Percentiles rank a stretch among this genome's conserved stretches.
phyloP scores from a whole-genome alignment of 2,113 vertebrate species.

The Eulemur rufifrons region DNA sequence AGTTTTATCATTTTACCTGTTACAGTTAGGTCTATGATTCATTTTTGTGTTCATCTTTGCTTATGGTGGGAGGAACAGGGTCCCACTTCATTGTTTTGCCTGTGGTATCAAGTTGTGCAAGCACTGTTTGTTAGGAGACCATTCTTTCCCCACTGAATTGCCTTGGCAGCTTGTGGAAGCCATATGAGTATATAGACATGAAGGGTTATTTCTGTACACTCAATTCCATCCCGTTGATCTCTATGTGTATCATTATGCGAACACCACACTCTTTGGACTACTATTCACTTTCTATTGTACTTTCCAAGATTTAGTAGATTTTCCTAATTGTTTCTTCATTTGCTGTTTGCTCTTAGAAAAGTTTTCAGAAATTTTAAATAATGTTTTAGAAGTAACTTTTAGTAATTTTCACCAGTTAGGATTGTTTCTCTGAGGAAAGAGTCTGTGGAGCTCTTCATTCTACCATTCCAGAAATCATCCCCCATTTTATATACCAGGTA shows the following conservation, averaged over 20 bases:
- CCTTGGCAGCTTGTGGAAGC: background rate
- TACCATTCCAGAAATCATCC: background rate
- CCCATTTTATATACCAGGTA: background rate
- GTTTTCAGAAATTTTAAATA: background rate
- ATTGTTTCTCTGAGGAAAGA: background rate
- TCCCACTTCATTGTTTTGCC: background rate
- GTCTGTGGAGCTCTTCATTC: background rate
- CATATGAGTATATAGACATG: background rate
- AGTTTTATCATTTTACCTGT: background rate
- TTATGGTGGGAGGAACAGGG: background rate
- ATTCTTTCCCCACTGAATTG: background rate
- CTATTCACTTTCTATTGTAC: background rate
- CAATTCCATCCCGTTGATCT: background rate
- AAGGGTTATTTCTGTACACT: background rate
- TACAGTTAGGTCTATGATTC: background rate
- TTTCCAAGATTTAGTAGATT: background rate
- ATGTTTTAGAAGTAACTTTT: background rate
- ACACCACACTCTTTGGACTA: background rate
- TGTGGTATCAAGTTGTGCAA: background rate
- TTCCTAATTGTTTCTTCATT: background rate
- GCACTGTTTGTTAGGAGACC: background rate
- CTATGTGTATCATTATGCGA: background rate
- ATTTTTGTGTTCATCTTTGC: background rate
- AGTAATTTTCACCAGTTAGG: background rate
- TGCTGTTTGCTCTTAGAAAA: background rate